Percentiles rank a stretch among this genome's conserved stretches.
phyloP scores from a whole-genome alignment of 2,888 invertebrate genomes.

The Lasioglossum marginatum region DNA sequence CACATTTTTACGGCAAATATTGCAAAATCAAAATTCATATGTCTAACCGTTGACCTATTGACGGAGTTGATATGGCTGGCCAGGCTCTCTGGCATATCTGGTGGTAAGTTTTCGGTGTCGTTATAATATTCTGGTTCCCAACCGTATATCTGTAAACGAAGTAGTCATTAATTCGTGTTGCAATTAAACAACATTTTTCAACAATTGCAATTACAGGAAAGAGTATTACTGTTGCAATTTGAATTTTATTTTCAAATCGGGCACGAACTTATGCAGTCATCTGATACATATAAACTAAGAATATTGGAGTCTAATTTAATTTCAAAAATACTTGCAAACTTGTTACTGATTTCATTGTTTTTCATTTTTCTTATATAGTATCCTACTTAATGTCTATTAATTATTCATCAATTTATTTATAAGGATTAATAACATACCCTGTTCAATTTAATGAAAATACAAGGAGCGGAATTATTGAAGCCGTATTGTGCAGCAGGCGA shows the following conservation, averaged over 20 bases:
- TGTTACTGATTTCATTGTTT: not conserved
- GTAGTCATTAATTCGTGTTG: not conserved
- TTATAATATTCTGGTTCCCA: constrained; percentile 90
- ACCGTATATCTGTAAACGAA: constrained; percentile 88
- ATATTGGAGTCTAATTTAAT: not conserved
- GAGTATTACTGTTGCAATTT: too few species aligned
- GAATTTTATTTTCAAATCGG: too few species aligned
- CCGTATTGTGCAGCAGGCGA: constrained; percentile 87
- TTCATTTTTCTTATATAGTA: not conserved
- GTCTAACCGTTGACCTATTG: constrained; percentile 69
- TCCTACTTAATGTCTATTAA: not conserved
- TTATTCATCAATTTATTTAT: not conserved
- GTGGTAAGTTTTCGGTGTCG: constrained; percentile 85
- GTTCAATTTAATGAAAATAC: constrained; percentile 94
- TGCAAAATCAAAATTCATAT: not conserved
- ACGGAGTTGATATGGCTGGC: constrained; percentile 84
- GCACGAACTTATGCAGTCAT: too few species aligned
- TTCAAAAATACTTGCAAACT: not conserved
- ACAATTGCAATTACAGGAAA: too few species aligned
- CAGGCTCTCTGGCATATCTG: constrained; percentile 87
- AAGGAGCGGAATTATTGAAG: constrained; percentile 91
- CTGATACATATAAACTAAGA: too few species aligned
- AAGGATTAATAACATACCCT: constrained; percentile 85
- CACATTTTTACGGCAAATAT: not conserved
- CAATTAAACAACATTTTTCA: not conserved